Percentiles rank a stretch among this genome's conserved stretches.
Evolutionary conservation across 2,797 vertebrate species (phyloP).

Genomic region (Sarcophilus harrisii): DNA sequence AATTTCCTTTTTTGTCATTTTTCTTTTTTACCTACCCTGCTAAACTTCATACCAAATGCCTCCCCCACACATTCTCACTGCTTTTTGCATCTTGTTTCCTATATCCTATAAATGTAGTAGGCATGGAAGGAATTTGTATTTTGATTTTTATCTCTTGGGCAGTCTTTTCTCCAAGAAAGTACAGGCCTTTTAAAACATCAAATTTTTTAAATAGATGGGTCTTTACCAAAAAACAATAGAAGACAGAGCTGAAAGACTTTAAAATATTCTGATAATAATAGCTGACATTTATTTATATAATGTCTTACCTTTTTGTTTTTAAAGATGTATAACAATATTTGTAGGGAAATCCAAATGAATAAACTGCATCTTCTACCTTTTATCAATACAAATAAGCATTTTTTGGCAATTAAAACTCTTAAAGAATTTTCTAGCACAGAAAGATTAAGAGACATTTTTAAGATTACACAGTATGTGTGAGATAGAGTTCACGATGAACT

Average conservation of each 20-base stretch:
- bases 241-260: neutral
- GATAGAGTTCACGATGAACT: neutral
- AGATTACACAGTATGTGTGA: neutral
- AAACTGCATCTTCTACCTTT: neutral
- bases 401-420: neutral
- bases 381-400: neutral
- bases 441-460: neutral
- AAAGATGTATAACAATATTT: neutral
- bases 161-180: neutral
- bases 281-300: neutral
- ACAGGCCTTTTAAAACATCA: neutral
- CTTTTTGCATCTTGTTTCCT: constrained; percentile 51
- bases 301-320: neutral
- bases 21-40: constrained; percentile 14
- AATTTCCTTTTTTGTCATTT: constrained; percentile 50
- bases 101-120: constrained; percentile 55
- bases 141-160: constrained; percentile 59
- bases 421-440: neutral
- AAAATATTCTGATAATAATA: neutral
- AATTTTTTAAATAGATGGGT: neutral
- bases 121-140: constrained; percentile 51
- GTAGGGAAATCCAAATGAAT: neutral
- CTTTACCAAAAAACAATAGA: neutral
- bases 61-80: constrained; percentile 64
- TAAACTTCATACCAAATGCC: constrained; percentile 52